phyloP scores from a whole-genome alignment of 2,888 invertebrate genomes.

The Luperina nickerlii region DNA sequence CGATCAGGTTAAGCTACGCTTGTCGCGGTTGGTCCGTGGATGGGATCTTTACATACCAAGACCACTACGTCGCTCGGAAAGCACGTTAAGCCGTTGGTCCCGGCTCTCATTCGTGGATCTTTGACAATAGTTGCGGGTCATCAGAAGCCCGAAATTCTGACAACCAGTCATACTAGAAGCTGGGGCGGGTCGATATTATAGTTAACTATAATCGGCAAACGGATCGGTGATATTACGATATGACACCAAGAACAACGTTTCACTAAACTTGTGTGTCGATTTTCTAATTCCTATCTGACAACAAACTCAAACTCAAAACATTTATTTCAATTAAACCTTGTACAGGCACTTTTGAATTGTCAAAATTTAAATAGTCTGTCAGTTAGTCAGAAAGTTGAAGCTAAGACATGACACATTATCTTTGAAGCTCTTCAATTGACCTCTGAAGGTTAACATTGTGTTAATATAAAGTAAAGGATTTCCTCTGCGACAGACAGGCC shows the following conservation, averaged over 20 bases:
- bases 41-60: neutral
- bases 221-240: neutral
- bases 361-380: too few relatives aligned
- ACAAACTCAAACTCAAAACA: too few relatives aligned
- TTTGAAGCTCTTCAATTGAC: neutral
- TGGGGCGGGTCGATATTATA: neutral
- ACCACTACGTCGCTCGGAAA: neutral
- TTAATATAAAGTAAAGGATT: constrained; percentile 38
- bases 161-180: neutral
- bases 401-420: neutral
- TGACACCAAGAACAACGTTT: neutral
- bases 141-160: neutral
- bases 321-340: too few relatives aligned
- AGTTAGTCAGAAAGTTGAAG: too few relatives aligned
- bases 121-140: neutral
- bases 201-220: neutral
- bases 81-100: neutral
- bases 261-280: neutral
- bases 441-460: constrained; percentile 2
- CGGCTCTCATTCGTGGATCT: neutral
- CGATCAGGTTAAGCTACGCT: too few relatives aligned
- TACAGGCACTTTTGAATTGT: too few relatives aligned
- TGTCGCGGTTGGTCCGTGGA: neutral
- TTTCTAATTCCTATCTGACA: neutral
- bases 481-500: constrained; percentile 43